Base-by-base conservation (phyloP, 2,797 vertebrate species). In the Hippoglossus hippoglossus region DNA sequence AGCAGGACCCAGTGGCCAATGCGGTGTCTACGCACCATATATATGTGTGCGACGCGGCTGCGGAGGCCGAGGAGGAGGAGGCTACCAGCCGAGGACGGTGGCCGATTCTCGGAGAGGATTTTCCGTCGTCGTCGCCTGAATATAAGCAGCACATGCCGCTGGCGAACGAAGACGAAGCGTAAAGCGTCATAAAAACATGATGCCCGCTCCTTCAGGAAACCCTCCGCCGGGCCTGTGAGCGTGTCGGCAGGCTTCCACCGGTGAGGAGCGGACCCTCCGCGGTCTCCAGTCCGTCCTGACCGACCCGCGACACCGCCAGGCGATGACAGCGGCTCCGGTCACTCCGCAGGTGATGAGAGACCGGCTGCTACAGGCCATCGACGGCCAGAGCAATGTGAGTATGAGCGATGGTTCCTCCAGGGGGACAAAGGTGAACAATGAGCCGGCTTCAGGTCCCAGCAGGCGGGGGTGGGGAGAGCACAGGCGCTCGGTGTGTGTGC, bases 381-480 rank as follows among this genome's bases (percentile, higher is more conserved):
- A 98, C 92, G 93, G 93, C 90, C 96, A 97, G 87, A 95, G 95
- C 93, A 97, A 97, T 86, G 97, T 98, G 92, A 96, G 97, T 97
- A 55, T 39, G 71, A 6, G 51, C 21, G 65, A 19, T 51, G 1
- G 46, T 54, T 67, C 47, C 2, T 24, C 12, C 0, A 36, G 31
- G 41, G 47, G 47, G 22, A 49, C 34, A 56, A 1, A 22, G 16
- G 18, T 10, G 36, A 66, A 75, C 52, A 59, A 46, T 28, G 24
- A 50, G 24, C 49, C 41, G 66, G 11, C 44, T 47, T 44, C n/a
- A 47, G 24, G 44, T 76, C 25, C 11, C 26, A 44, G 46, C 25
- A 46, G 44, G 6, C 11, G 31, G 47, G 13, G 56, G 34, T 2
- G 60, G 63, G 56, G 69, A 44, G 22, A 64, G 79, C 68, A 63